These are phyloP conservation scores for Edolisoma coerulescens DNA, from an alignment of 2,113 vertebrate genomes.

Conservation along the genomic window DNA sequence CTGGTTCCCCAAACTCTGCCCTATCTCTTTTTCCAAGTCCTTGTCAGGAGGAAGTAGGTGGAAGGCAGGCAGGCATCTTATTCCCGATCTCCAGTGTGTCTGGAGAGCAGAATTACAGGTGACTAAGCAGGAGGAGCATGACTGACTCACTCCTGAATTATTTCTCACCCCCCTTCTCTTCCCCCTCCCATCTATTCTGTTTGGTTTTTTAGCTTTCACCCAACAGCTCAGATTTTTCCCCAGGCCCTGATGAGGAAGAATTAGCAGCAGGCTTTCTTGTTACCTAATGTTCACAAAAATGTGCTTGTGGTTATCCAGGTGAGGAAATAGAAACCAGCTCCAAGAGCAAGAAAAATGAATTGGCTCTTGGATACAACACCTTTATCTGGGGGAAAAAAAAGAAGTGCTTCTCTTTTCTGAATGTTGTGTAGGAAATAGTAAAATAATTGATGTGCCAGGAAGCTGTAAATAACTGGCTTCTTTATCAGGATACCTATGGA, in stretches of 20 bases:
- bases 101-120: constrained; percentile 64
- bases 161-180: constrained; percentile 41
- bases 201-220: constrained; percentile 51
- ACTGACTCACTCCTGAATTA: constrained; percentile 67
- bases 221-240: constrained; percentile 17
- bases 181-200: constrained; percentile 13
- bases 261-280: not conserved
- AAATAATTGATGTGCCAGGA: not conserved
- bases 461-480: not conserved
- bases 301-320: constrained; percentile 23
- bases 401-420: not conserved
- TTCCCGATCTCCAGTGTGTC: constrained; percentile 1
- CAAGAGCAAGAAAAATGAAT: not conserved
- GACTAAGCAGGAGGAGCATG: constrained; percentile 69
- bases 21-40: not conserved
- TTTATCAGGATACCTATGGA: not conserved
- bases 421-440: not conserved
- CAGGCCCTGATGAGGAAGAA: not conserved
- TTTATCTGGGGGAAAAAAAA: not conserved
- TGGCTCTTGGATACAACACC: not conserved
- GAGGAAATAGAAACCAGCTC: not conserved
- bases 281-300: constrained; percentile 17
- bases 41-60: constrained; percentile 11
- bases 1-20: not conserved
- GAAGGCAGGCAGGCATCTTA: constrained; percentile 18